Conservation (phyloP, 2,113 vertebrate genomes). For the Cynoglossus semilaevis region DNA sequence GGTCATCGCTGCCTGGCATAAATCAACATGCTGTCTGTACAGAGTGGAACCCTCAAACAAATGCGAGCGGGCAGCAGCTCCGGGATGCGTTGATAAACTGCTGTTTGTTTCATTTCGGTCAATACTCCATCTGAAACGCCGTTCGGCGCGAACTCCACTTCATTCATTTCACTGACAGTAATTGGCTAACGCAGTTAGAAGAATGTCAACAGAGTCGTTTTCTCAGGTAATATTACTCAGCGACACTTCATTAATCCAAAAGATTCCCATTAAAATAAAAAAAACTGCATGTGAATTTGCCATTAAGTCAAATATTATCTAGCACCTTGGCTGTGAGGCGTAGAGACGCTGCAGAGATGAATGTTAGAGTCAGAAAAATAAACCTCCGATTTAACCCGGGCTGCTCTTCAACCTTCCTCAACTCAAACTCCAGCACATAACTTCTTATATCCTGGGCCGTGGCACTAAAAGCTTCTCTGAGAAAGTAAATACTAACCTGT, state of each 20-base stretch:
- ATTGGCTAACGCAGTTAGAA: neutral
- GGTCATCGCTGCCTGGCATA: neutral
- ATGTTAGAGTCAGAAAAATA: neutral
- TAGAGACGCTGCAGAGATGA: no score
- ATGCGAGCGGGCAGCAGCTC: neutral
- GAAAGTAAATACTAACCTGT: neutral
- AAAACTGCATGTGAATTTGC: no score
- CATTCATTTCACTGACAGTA: neutral
- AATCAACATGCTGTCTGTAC: neutral
- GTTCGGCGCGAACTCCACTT: neutral
- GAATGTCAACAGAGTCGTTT: neutral
- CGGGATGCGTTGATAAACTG: neutral
- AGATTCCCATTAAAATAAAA: neutral
- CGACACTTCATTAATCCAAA: neutral
- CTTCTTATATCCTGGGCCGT: neutral
- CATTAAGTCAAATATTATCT: no score
- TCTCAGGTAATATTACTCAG: constrained; percentile 12
- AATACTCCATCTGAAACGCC: neutral
- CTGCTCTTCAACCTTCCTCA: constrained; percentile 1
- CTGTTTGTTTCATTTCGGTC: neutral
- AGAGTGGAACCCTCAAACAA: neutral
- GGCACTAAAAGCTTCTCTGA: neutral
- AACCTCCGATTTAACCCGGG: neutral
- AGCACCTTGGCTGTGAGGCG: no score
- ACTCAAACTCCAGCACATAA: neutral